Base-by-base conservation (phyloP, 2,113 vertebrate species). In the Hucho hucho region DNA sequence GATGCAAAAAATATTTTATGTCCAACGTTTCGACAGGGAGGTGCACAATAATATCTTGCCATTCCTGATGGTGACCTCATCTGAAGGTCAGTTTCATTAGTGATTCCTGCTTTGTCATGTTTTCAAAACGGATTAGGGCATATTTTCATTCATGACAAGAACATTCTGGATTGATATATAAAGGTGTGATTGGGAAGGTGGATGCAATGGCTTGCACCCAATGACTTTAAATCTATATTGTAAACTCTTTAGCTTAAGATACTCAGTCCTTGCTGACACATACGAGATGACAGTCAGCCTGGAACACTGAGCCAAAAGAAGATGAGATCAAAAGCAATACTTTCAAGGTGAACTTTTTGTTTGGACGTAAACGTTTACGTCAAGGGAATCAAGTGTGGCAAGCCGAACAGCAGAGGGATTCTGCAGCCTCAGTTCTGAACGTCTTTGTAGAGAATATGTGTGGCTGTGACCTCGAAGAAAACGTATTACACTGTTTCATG, bases 21-120 rank as follows among this genome's bases (percentile, higher is more conserved):
- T n/a, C n/a, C n/a, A n/a, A n/a, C n/a, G n/a, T n/a, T n/a, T n/a
- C n/a, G n/a, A n/a, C n/a, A n/a, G n/a, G n/a, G n/a, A n/a, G n/a
- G n/a, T 63, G 66, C 49, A 26, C 63, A 32, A 64, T 67, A 72
- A 79, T 20, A 16, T 28, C 43, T 25, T 75, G 64, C 75, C 72
- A 59, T 70, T 71, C 72, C 53, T 80, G 75, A 84, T 82, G 69
- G 79, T 80, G 80, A 79, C 68, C 28, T 64, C 13, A 29, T 25
- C 59, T 80, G 78, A 69, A 75, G 84, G 78, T 84, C 63, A 71
- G 47, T 26, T 24, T 53, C 49, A 43, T 73, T 56, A 59, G 53
- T 65, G 29, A 37, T 49, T 37, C 11, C 64, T 22, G 69, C 47
- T 71, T 22, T 11, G 63, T 64, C 25, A 32, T 59, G 37, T 24